Percentiles rank a stretch among this genome's conserved stretches.
phyloP scores from a whole-genome alignment of 2,888 invertebrate genomes.

The Chironomus riparius region DNA sequence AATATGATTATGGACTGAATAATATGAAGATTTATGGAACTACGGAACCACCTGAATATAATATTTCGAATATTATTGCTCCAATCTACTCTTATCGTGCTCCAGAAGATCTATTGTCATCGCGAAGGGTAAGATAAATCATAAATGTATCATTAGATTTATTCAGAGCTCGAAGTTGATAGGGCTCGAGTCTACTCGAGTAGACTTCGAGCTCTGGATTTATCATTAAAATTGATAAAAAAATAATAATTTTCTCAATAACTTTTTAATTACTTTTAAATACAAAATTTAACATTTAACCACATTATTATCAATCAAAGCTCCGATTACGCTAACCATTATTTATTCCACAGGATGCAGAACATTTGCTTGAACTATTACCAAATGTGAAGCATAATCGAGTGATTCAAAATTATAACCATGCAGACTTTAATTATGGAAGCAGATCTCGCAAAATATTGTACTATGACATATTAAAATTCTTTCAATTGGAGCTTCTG shows the following conservation, averaged over 20 bases:
- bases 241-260: too few relatives aligned
- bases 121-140: not conserved
- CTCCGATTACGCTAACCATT: too few relatives aligned
- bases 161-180: too few relatives aligned
- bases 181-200: not conserved
- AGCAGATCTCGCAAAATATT: not conserved
- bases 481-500: not conserved
- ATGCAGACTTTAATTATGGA: slow-evolving; percentile 1
- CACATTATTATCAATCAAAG: too few relatives aligned
- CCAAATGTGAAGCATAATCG: not conserved
- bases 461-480: not conserved
- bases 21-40: not conserved
- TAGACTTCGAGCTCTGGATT: too few relatives aligned
- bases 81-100: slow-evolving; percentile 2
- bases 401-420: not conserved
- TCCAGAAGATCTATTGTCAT: not conserved
- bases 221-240: too few relatives aligned
- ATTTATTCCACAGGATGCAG: not conserved
- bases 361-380: not conserved
- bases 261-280: too few relatives aligned
- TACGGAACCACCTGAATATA: slow-evolving; percentile 3
- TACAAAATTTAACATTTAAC: too few relatives aligned
- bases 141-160: too few relatives aligned
- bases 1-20: not conserved
- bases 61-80: not conserved